Base-by-base conservation (phyloP, 1,140 invertebrate species). In the Brachystomella parvula region DNA sequence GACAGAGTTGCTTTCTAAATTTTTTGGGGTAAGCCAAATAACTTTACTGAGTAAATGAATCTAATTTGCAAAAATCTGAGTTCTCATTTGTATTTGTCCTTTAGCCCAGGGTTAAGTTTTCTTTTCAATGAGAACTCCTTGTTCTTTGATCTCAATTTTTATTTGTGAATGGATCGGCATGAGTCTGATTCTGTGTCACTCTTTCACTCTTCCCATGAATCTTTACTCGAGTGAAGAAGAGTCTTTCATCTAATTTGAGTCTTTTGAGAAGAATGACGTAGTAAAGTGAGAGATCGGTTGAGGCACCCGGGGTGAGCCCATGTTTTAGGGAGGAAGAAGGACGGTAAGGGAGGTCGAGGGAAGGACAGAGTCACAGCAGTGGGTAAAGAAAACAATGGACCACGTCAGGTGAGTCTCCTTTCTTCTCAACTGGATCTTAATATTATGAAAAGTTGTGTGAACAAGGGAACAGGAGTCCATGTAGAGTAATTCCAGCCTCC, bases 321-420 rank as follows among this genome's bases (percentile, higher is more conserved):
- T 53, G 9, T 6, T n/a, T 9, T 28, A 62, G 60, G 65, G 65
- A 17, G 65, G 65, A 62, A 53, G 31, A 44, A 67, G 65, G 65
- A 32, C 44, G 65, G 59, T 2, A 61, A 57, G 56, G 65, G 65
- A 67, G 65, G 59, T 21, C 24, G 35, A 33, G 33, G 59, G 65
- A 67, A 59, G 64, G 64, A 44, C 64, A 9, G 39, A 21, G 47
- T 39, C 28, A 56, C 64, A 39, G 39, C 29, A 57, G 58, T 32
- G 24, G 57, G 49, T 53, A 12, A 15, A 24, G 24, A 47, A 63
- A 44, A 60, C 64, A 65, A 65, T 60, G n/a, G 49, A 26, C 49
- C 12, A 19, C 49, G 21, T 53, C 49, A 53, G 49, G 49, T 53
- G 49, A 24, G 49, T 6, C 49, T 26, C 24, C 24, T 12, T 53